Conservation (phyloP, 2,113 vertebrate species). For the Arenaria interpres region DNA sequence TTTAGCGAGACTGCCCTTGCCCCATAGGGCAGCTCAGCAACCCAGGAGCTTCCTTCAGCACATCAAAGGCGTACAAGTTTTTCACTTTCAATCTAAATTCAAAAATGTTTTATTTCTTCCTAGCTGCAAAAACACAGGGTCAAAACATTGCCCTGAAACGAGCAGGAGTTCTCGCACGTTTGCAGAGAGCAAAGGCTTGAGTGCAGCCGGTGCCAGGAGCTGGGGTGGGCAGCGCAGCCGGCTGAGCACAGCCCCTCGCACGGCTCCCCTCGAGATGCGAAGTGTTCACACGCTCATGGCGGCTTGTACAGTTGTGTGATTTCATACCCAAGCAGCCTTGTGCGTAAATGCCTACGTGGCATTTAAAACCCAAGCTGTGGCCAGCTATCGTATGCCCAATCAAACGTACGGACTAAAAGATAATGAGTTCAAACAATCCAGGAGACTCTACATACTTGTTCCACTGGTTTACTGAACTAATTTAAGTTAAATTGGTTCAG, state of each 20-base stretch:
- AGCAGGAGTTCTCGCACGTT: neutral
- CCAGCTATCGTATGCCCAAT: rapidly evolving
- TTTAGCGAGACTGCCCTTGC: neutral
- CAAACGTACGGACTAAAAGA: neutral
- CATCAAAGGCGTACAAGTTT: neutral
- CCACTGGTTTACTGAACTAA: constrained; percentile 5
- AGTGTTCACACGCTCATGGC: rapidly evolving
- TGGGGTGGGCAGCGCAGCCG: neutral
- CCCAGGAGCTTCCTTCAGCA: neutral
- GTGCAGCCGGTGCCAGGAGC: rapidly evolving
- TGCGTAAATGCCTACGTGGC: rapidly evolving
- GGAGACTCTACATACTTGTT: neutral
- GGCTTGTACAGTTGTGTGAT: neutral
- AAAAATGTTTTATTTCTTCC: neutral
- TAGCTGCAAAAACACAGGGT: neutral
- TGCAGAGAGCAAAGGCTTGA: neutral
- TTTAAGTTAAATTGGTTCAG: neutral
- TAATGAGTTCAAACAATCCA: neutral
- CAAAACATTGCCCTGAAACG: neutral
- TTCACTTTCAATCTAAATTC: neutral
- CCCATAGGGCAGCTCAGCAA: neutral
- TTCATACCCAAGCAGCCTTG: neutral
- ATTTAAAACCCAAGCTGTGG: neutral
- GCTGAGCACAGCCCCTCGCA: rapidly evolving
- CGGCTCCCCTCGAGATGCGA: rapidly evolving